Evolutionary conservation across 2,888 invertebrate species (phyloP).

Genomic region (Dromius quadrimaculatus): DNA sequence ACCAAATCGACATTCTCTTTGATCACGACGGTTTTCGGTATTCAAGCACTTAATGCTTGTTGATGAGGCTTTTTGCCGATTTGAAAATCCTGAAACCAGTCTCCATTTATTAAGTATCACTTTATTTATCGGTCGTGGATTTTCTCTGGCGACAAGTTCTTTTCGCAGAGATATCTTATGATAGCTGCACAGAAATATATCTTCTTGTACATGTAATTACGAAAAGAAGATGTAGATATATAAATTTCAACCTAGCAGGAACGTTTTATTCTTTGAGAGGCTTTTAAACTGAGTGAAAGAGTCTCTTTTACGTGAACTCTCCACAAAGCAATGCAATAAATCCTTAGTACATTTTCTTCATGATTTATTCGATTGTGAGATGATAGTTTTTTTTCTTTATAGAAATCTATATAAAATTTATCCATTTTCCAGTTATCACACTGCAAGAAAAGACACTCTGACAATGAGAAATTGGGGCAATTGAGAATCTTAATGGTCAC

Average conservation of each 20-base stretch:
- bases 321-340: neutral
- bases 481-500: conserved; percentile 19
- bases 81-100: too few species aligned
- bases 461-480: conserved; percentile 5
- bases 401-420: conserved; percentile 36
- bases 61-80: too few species aligned
- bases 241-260: too few species aligned
- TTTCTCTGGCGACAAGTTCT: too few species aligned
- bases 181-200: neutral
- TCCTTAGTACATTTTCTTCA: neutral
- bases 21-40: too few species aligned
- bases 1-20: too few species aligned
- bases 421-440: conserved; percentile 21
- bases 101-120: too few species aligned
- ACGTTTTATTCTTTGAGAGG: too few species aligned
- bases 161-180: too few species aligned
- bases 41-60: too few species aligned
- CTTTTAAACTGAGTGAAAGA: too few species aligned
- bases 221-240: neutral
- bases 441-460: neutral
- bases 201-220: neutral
- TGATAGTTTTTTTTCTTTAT: neutral
- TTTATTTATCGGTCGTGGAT: too few species aligned
- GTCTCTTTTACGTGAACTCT: neutral
- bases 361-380: conserved; percentile 22